These are phyloP conservation scores for Strongylocentrotus purpuratus DNA, from an alignment of 35 echinoderm and acorn worm genomes.

Conservation along the genomic window DNA sequence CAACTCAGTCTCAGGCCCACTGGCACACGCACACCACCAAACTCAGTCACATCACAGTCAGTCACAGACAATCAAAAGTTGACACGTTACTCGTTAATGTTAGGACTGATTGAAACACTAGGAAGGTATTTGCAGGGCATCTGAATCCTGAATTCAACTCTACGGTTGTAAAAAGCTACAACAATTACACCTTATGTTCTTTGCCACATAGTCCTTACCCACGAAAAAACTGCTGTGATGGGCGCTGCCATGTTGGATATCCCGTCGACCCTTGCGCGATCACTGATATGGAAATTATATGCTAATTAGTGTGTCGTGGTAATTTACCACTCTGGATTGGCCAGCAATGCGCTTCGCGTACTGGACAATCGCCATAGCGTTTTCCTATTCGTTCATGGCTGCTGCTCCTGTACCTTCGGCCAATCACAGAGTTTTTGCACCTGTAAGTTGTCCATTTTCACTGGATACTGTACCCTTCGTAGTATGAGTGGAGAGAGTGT, in stretches of 20 bases:
- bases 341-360: slow-evolving; percentile 50
- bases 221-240: slow-evolving; percentile 67
- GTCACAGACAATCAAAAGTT: too few species aligned
- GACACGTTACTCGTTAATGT: too few species aligned
- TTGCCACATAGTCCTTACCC: slow-evolving; percentile 54
- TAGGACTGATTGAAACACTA: too few species aligned
- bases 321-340: slow-evolving; percentile 39
- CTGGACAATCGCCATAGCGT: slow-evolving; percentile 56
- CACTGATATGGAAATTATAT: slow-evolving; percentile 46
- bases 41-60: too few species aligned
- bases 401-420: slow-evolving; percentile 47
- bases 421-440: slow-evolving; percentile 65
- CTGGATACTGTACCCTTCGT: background rate
- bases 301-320: background rate
- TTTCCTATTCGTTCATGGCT: slow-evolving; percentile 75
- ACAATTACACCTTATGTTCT: background rate
- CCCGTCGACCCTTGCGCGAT: slow-evolving; percentile 55
- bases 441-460: slow-evolving; percentile 68
- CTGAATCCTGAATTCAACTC: too few species aligned
- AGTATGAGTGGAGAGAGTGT: slow-evolving; percentile 11
- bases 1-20: too few species aligned
- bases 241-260: slow-evolving; percentile 91
- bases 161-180: too few species aligned
- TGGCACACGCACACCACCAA: too few species aligned
- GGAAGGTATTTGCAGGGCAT: too few species aligned